Percentiles rank a stretch among this genome's conserved stretches.
Evolutionary conservation across 2,113 vertebrate species (phyloP).

Genomic region (Eudyptes chrysolophus): DNA sequence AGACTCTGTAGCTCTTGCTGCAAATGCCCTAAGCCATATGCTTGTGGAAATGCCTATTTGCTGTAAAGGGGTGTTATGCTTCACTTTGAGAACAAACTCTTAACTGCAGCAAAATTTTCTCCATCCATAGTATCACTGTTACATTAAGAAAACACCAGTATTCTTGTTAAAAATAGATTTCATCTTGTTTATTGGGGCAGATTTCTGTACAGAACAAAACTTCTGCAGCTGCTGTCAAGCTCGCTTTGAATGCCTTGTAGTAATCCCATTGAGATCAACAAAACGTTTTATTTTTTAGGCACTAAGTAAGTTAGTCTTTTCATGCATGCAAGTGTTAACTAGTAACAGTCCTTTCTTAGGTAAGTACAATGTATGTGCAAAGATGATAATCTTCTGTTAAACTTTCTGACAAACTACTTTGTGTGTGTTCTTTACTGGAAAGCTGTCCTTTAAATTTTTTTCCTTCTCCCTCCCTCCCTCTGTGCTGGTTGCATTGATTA

Average conservation of each 20-base stretch:
- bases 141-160: neutral
- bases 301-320: neutral
- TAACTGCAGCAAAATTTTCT: neutral
- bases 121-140: rapidly evolving
- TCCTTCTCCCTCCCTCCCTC: rapidly evolving
- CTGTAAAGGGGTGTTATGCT: neutral
- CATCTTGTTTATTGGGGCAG: neutral
- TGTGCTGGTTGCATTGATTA: neutral
- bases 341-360: rapidly evolving
- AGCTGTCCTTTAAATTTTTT: neutral
- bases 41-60: neutral
- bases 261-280: neutral
- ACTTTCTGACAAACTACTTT: neutral
- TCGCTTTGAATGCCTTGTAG: neutral
- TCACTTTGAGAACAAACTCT: neutral
- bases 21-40: neutral
- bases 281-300: neutral
- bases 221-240: neutral
- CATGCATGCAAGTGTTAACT: neutral
- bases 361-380: neutral
- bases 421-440: neutral
- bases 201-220: neutral
- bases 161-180: neutral
- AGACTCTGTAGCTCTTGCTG: neutral
- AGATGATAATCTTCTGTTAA: neutral